Evolutionary conservation across 2,797 vertebrate species (phyloP), one percentile per base, ranked within the genome.

Genomic region (Balearica regulorum): DNA sequence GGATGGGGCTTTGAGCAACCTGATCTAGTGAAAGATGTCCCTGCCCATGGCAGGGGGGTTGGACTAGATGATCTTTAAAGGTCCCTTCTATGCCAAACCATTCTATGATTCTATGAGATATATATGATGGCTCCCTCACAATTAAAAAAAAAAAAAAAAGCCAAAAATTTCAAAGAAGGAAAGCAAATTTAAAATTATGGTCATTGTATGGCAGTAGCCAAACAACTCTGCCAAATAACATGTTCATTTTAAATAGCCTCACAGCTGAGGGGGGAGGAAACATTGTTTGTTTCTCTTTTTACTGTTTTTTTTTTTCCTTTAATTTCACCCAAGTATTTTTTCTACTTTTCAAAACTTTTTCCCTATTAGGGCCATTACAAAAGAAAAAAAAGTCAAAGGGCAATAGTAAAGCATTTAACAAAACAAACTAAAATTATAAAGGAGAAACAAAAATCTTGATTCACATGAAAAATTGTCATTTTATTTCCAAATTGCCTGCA

Each of bases 31-130:
- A 31, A 83, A 71, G 13, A 13, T 54, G 14, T 31, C 29, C 25
- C 49, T 82, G 10, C n/a, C 4, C 2, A 39, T 39, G 4, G 16
- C 3, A 48, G 31, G 5, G 1, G 5, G 6, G 1, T 64, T 69
- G 51, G 35, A 71, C 11, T 41, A 33, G 15, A 41, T 35, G 25
- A 22, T 49, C 39, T 75, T 87, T 75, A 58, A 81, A 46, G 28
- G 19, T 29, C 35, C 3, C 2, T 87, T 80, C 41, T 37, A 3
- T 51, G 10, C 3, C 35, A 89, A 82, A 62, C 1, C 1, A 31
- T 62, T 62, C 26, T 61, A 61, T 57, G 16, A 57, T 37, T 72
- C 14, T 39, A 13, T 72, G 13, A 83, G 35, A 15, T 61, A 76
- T 10, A 1, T 39, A 13, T 48, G 7, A 25, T 41, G 11, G 7